These are phyloP conservation scores for Noctua janthe DNA, from an alignment of 2,888 invertebrate genomes.

Conservation along the genomic window DNA sequence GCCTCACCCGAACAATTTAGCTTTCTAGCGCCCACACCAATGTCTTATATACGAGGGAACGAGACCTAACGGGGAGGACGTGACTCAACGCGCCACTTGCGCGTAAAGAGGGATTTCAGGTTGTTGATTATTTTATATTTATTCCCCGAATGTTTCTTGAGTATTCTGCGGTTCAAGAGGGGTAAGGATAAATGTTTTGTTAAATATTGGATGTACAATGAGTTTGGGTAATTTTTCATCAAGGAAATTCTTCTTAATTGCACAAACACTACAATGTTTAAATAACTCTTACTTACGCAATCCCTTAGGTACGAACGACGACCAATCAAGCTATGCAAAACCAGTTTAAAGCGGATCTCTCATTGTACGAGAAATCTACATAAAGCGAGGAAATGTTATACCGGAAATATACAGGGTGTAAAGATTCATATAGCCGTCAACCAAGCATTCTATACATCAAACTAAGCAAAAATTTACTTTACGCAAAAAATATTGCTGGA, in stretches of 20 bases:
- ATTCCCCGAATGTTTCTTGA: slow-evolving; percentile 25
- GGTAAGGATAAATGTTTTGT: slow-evolving; percentile 30
- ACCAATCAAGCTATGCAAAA: too few relatives aligned
- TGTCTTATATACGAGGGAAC: slow-evolving; percentile 56
- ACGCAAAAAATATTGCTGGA: too few relatives aligned
- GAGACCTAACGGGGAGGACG: slow-evolving; percentile 61
- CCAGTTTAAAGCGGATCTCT: too few relatives aligned
- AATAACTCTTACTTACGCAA: neutral
- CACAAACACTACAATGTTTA: neutral
- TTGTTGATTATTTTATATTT: slow-evolving; percentile 59
- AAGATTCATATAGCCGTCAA: too few relatives aligned
- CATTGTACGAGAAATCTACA: too few relatives aligned
- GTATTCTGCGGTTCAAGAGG: slow-evolving; percentile 29
- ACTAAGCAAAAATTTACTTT: too few relatives aligned
- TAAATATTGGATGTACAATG: slow-evolving; percentile 34
- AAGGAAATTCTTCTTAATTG: neutral
- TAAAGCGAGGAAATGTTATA: too few relatives aligned
- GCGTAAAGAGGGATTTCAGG: slow-evolving; percentile 41
- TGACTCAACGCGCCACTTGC: slow-evolving; percentile 54
- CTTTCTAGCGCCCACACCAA: slow-evolving; percentile 56
- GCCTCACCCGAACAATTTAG: slow-evolving; percentile 54
- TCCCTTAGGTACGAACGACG: neutral
- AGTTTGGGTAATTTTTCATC: slow-evolving; percentile 8
- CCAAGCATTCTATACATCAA: too few relatives aligned
- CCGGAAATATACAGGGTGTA: too few relatives aligned